These are phyloP conservation scores for Myopa testacea DNA, from an alignment of 2,888 invertebrate species.

Conservation along the genomic window DNA sequence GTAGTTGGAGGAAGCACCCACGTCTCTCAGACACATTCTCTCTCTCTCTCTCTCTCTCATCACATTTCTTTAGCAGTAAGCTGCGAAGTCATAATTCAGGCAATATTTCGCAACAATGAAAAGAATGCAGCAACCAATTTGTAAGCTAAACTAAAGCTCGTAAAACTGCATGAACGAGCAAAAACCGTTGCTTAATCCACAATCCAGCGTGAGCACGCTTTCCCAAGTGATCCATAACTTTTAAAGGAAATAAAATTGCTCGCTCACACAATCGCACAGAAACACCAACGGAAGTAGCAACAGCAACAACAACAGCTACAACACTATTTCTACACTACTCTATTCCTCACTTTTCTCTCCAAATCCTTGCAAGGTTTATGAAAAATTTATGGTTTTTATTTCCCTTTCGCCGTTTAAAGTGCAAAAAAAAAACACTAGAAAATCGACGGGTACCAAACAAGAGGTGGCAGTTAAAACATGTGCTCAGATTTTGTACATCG, in stretches of 20 bases:
- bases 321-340: neutral
- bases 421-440: neutral
- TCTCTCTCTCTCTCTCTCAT: neutral
- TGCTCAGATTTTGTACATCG: slow-evolving; percentile 29
- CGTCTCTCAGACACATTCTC: neutral
- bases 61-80: slow-evolving; percentile 8
- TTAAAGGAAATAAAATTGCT: slow-evolving; percentile 29
- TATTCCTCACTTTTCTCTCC: neutral
- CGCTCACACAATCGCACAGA: neutral
- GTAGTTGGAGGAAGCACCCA: too few species aligned
- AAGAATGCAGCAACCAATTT: slow-evolving; percentile 29
- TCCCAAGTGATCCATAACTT: slow-evolving; percentile 33
- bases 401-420: neutral
- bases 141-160: slow-evolving; percentile 32
- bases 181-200: slow-evolving; percentile 5
- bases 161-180: slow-evolving; percentile 22
- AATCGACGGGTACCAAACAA: slow-evolving; percentile 1
- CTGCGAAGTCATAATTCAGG: slow-evolving; percentile 25
- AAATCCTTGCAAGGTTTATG: slow-evolving; percentile 23
- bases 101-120: slow-evolving; percentile 31
- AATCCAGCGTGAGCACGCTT: slow-evolving; percentile 5
- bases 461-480: neutral
- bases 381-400: slow-evolving; percentile 29
- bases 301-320: neutral
- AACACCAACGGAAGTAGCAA: neutral